Evolutionary conservation across 2,797 vertebrate genomes (phyloP).

Genomic region (Babyrousa celebensis): DNA sequence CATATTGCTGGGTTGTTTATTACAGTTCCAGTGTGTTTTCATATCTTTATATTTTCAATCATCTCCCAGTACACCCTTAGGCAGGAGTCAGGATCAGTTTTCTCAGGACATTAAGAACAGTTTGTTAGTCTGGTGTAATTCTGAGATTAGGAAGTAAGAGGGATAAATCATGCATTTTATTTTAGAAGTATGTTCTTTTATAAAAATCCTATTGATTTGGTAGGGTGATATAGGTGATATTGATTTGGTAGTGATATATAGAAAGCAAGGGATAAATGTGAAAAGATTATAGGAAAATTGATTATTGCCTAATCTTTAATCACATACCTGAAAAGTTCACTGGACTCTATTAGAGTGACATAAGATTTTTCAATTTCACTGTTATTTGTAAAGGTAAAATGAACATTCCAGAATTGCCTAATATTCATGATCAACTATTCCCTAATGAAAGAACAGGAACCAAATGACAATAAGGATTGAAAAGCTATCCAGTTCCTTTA

Average conservation of each 20-base stretch:
- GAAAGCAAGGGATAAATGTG: neutral
- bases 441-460: constrained; percentile 13
- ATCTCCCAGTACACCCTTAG: constrained; percentile 56
- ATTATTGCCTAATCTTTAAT: constrained; percentile 58
- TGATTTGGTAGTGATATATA: constrained; percentile 4
- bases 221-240: constrained; percentile 3
- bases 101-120: constrained; percentile 60
- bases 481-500: constrained; percentile 55
- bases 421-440: constrained; percentile 36
- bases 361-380: constrained; percentile 46
- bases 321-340: constrained; percentile 26
- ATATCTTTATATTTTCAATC: constrained; percentile 83
- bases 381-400: constrained; percentile 61
- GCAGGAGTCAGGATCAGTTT: constrained; percentile 66
- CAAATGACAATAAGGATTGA: constrained; percentile 67
- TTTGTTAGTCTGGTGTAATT: constrained; percentile 62
- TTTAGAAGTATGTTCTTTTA: constrained; percentile 56
- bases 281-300: constrained; percentile 65
- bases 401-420: constrained; percentile 46
- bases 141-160: constrained; percentile 64
- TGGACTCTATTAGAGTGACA: neutral
- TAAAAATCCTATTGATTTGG: constrained; percentile 28
- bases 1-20: constrained; percentile 90
- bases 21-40: constrained; percentile 88
- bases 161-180: constrained; percentile 53